Evolutionary conservation across 2,888 invertebrate genomes (phyloP).

Genomic region (Tenthredo mesomela): DNA sequence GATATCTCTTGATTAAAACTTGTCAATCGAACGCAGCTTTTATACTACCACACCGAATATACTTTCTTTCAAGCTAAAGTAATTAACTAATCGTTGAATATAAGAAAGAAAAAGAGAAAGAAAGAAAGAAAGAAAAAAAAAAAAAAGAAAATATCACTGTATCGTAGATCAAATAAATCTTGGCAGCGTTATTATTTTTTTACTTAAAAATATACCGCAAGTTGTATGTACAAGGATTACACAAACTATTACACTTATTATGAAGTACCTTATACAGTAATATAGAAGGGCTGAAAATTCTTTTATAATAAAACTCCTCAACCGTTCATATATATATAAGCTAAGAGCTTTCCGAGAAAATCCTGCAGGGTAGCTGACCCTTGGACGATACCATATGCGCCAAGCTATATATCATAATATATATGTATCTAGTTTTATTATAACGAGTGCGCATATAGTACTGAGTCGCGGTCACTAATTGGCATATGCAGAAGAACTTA

Average conservation of each 20-base stretch:
- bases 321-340: background rate
- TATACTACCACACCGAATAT: background rate
- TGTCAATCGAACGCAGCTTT: background rate
- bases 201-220: background rate
- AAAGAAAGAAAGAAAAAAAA: background rate
- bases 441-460: conserved; percentile 3
- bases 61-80: background rate
- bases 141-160: background rate
- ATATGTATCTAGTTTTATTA: background rate
- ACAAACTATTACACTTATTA: background rate
- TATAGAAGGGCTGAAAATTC: background rate
- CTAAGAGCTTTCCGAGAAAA: background rate
- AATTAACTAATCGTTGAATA: background rate
- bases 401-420: background rate
- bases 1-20: conserved; percentile 37
- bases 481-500: conserved; percentile 19
- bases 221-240: background rate
- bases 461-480: conserved; percentile 5
- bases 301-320: background rate
- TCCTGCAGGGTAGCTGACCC: background rate
- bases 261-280: too few species aligned
- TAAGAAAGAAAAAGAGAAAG: background rate
- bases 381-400: background rate
- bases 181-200: background rate
- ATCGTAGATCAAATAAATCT: background rate